phyloP scores from a whole-genome alignment of 2,797 vertebrate species.

The Danio tinwini region DNA sequence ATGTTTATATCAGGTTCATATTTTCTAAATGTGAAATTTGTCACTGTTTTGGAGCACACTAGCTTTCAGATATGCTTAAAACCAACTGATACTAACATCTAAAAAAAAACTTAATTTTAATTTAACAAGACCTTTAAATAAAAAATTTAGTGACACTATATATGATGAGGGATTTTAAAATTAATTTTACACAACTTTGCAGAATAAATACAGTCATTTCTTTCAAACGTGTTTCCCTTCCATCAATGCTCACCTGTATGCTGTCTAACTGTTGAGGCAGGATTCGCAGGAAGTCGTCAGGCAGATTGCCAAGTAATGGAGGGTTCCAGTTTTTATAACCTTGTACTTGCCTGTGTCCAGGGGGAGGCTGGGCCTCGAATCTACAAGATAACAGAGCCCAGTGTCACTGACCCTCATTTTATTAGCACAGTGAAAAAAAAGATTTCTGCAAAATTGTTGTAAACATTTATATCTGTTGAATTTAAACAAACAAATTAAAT shows the following conservation, averaged over 20 bases:
- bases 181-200: not conserved
- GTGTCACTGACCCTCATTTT: not conserved
- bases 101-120: too few relatives aligned
- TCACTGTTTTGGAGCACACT: too few relatives aligned
- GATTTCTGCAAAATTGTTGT: too few relatives aligned
- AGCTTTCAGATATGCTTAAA: too few relatives aligned
- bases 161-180: not conserved
- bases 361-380: slow-evolving; percentile 78
- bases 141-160: not conserved
- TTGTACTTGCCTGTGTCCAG: slow-evolving; percentile 70
- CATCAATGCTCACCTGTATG: slow-evolving; percentile 77
- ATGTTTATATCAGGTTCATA: too few relatives aligned
- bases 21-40: too few relatives aligned
- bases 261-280: slow-evolving; percentile 87
- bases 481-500: too few relatives aligned
- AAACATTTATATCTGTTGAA: too few relatives aligned
- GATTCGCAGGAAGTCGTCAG: slow-evolving; percentile 94
- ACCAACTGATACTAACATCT: too few relatives aligned
- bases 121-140: not conserved
- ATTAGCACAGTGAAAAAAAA: not conserved
- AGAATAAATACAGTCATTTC: not conserved
- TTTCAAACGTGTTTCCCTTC: not conserved
- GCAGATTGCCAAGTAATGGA: slow-evolving; percentile 91
- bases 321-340: slow-evolving; percentile 95
- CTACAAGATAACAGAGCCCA: slow-evolving; percentile 64